Percentiles rank a stretch among this genome's conserved stretches.
phyloP scores from a whole-genome alignment of 2,797 vertebrate species.

The Salarias fasciatus region DNA sequence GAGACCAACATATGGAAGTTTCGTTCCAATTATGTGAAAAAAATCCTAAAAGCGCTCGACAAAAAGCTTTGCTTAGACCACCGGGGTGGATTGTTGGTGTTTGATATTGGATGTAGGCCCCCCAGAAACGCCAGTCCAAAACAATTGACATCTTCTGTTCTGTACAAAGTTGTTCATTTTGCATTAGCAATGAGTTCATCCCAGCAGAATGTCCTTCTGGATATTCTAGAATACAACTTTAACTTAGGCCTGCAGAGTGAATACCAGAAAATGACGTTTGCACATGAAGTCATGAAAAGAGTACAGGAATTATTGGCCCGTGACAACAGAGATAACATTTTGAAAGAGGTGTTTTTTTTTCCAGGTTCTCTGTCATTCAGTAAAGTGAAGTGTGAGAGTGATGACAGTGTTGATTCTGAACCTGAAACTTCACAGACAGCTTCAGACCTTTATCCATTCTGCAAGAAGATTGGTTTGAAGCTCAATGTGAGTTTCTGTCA shows the following conservation, averaged over 20 bases:
- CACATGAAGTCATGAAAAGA: constrained; percentile 23
- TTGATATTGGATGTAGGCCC: constrained; percentile 35
- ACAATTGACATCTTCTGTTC: neutral
- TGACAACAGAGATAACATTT: constrained; percentile 15
- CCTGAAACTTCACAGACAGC: neutral
- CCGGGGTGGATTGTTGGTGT: constrained; percentile 8
- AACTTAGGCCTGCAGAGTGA: constrained; percentile 14
- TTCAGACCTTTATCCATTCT: constrained; percentile 17
- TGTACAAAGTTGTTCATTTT: constrained; percentile 36
- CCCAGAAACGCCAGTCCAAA: constrained; percentile 27
- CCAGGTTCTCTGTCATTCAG: neutral
- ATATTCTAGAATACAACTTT: constrained; percentile 51
- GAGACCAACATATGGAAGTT: constrained; percentile 35
- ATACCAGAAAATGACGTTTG: constrained; percentile 7
- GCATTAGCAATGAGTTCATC: constrained; percentile 36
- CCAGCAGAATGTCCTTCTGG: constrained; percentile 39
- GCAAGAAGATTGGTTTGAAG: constrained; percentile 33
- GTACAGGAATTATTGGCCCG: constrained; percentile 7
- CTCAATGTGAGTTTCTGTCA: neutral
- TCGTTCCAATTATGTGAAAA: constrained; percentile 20
- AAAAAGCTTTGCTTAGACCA: neutral
- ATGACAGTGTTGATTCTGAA: neutral
- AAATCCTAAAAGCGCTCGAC: constrained; percentile 5
- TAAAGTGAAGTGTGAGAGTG: neutral
- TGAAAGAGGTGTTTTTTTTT: constrained; percentile 38